These are phyloP conservation scores for Cheilosia scutellata DNA, from an alignment of 2,888 invertebrate genomes.

Conservation along the genomic window DNA sequence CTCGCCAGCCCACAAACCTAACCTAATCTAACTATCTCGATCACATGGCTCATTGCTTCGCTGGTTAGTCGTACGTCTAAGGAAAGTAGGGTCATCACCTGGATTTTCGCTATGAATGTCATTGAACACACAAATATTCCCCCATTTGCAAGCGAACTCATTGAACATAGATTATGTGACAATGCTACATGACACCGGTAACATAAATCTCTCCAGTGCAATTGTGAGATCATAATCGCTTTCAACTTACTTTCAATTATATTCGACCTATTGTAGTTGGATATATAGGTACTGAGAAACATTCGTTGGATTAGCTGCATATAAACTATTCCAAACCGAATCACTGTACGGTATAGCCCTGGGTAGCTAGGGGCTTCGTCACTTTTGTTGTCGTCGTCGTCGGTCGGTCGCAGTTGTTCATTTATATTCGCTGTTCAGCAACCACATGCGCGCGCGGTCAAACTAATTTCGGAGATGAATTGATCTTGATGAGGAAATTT, in stretches of 20 bases:
- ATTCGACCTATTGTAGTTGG: conserved; percentile 10
- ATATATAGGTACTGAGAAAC: not conserved
- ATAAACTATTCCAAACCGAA: conserved; percentile 41
- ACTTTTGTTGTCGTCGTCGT: conserved; percentile 24
- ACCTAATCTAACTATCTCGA: no score
- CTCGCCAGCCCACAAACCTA: no score
- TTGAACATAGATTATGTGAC: conserved; percentile 33
- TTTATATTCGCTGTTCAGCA: conserved; percentile 27
- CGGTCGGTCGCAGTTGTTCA: conserved; percentile 31
- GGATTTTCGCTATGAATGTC: not conserved
- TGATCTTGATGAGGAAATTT: conserved; percentile 76
- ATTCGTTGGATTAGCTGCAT: conserved; percentile 37
- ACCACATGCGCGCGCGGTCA: conserved; percentile 71
- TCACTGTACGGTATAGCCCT: conserved; percentile 4
- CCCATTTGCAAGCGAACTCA: conserved; percentile 11
- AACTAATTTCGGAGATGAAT: conserved; percentile 75
- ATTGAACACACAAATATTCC: conserved; percentile 1
- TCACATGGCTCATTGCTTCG: no score
- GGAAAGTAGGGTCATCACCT: no score
- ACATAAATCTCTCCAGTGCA: conserved; percentile 56
- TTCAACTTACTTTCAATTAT: not conserved
- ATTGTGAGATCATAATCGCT: conserved; percentile 36
- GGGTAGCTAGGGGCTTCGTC: conserved; percentile 18
- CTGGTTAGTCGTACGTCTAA: no score
- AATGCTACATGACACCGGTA: conserved; percentile 55